Conservation (phyloP, 2,113 vertebrate species). For the Phyllostomus discolor region DNA sequence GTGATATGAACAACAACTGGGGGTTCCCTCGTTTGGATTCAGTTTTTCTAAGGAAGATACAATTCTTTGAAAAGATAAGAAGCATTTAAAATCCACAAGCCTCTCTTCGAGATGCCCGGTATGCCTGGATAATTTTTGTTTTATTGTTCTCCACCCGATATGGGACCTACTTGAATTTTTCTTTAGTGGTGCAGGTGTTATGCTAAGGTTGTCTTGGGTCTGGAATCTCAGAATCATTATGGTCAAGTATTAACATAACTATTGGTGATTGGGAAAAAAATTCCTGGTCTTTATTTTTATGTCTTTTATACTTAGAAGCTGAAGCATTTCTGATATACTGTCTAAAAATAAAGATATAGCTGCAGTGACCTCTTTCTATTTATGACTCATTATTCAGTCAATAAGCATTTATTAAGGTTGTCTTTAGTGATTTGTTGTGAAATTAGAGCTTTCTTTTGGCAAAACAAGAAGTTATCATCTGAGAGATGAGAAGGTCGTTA, state of each 20-base stretch:
- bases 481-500: background rate
- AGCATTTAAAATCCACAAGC: background rate
- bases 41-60: background rate
- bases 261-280: background rate
- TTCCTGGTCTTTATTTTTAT: background rate
- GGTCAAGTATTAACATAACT: background rate
- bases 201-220: background rate
- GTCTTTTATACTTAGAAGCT: background rate
- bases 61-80: background rate
- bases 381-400: background rate
- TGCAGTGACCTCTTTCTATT: background rate
- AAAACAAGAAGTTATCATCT: background rate
- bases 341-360: background rate
- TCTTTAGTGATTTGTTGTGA: background rate
- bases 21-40: background rate
- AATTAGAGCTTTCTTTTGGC: background rate
- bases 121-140: background rate
- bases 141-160: background rate
- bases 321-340: background rate
- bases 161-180: background rate
- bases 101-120: background rate
- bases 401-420: background rate
- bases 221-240: constrained; percentile 9
- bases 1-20: background rate
- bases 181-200: background rate